phyloP scores from a whole-genome alignment of 2,888 invertebrate genomes.

The Drosophila planitibia region DNA sequence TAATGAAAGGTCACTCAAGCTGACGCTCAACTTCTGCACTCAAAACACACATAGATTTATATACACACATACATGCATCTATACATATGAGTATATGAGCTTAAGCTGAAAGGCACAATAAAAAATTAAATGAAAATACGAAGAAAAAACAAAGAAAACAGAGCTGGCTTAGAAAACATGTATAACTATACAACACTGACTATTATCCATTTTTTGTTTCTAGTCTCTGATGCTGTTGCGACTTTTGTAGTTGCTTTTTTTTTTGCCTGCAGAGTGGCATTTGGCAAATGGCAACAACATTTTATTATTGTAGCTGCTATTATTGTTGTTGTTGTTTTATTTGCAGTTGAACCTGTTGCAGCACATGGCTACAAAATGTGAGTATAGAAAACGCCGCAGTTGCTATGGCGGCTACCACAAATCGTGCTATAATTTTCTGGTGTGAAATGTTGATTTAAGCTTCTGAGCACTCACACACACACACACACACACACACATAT shows the following conservation, averaged over 20 bases:
- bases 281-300: constrained; percentile 75
- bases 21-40: constrained; percentile 43
- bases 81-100: constrained; percentile 1
- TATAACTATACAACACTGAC: constrained; percentile 10
- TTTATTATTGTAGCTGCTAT: constrained; percentile 45
- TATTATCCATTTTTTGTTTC: constrained; percentile 32
- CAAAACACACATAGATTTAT: constrained; percentile 22
- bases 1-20: constrained; percentile 50
- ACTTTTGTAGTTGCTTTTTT: constrained; percentile 23
- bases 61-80: neutral
- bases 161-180: constrained; percentile 30
- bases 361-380: constrained; percentile 51
- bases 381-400: constrained; percentile 32
- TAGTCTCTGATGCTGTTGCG: constrained; percentile 35
- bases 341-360: constrained; percentile 71
- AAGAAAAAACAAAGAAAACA: constrained; percentile 7
- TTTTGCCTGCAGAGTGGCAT: constrained; percentile 60
- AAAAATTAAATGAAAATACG: constrained; percentile 1
- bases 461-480: neutral
- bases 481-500: neutral
- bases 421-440: constrained; percentile 15
- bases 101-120: constrained; percentile 24
- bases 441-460: constrained; percentile 19
- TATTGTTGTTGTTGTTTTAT: constrained; percentile 15
- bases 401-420: constrained; percentile 20